Percentiles rank a stretch among this genome's conserved stretches.
Evolutionary conservation across 2,113 vertebrate species (phyloP).

Genomic region (Eptesicus fuscus): DNA sequence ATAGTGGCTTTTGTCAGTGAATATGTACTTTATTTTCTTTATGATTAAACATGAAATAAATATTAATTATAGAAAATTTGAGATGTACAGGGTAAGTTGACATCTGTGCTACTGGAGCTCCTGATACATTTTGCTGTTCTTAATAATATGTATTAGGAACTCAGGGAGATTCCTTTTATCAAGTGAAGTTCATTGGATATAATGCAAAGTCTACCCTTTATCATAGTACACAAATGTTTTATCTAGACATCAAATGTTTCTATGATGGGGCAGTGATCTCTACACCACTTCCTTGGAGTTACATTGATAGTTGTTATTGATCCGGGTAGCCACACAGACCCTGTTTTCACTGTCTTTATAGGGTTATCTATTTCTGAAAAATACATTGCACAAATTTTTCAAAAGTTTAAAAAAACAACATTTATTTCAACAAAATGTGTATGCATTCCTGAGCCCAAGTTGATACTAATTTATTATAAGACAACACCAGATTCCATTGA

Average conservation of each 20-base stretch:
- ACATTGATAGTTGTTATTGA: not conserved
- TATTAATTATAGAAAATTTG: not conserved
- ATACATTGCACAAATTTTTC: not conserved
- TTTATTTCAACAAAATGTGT: not conserved
- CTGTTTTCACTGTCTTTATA: not conserved
- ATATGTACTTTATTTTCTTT: conserved; percentile 21
- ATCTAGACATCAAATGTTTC: not conserved
- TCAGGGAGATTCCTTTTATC: not conserved
- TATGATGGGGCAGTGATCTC: not conserved
- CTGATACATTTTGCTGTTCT: not conserved
- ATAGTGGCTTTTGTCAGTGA: not conserved
- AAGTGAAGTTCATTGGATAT: not conserved
- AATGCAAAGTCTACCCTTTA: not conserved
- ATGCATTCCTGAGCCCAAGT: not conserved
- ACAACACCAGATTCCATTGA: not conserved
- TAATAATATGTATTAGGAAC: not conserved
- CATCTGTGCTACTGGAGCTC: not conserved
- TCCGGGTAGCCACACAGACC: fast-evolving
- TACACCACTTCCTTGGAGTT: not conserved
- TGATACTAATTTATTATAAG: not conserved
- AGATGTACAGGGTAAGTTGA: not conserved
- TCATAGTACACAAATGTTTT: not conserved
- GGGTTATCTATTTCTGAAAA: not conserved
- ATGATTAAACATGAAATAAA: not conserved
- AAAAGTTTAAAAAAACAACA: not conserved